Evolutionary conservation across 2,113 vertebrate genomes (phyloP), one percentile per base, ranked within the genome.

Genomic region (Dicrurus megarhynchus): DNA sequence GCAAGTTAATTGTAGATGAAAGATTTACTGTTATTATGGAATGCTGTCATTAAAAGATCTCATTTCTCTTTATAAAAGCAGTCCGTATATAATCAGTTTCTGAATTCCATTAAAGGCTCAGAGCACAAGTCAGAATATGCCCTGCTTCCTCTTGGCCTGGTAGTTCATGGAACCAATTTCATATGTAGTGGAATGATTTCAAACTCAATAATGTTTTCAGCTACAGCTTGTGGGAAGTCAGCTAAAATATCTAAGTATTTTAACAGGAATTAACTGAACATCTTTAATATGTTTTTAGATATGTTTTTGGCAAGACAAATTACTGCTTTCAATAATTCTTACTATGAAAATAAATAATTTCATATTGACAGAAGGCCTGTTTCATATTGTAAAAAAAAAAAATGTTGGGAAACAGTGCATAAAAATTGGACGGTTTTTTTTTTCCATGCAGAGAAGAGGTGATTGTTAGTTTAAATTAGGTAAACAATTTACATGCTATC

Each of bases 371-470:
- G 44, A 95, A 84, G 6, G 10, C 23, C 49, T 77, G 24, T 49
- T 90, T 80, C 17, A 27, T 85, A 53, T 42, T 7, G 52, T 39
- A 39, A 39, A 39, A 49, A 50, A 49, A 87, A 74, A 37, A 49
- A 50, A 49, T 18, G 3, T 53, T 75, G 46, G 9, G 35, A 84
- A 87, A 47, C 28, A 42, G 15, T 63, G 14, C 17, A 10, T 49
- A 56, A 71, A 75, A 33, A 19, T 12, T 9, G 6, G 4, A 5
- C 1, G 1, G 6, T 0, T 2, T 10, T 69, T 39, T 46, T 61
- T 61, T 35, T 33, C 6, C 23, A 24, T 70, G 23, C 33, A 41
- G 59, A 42, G 12, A 73, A 56, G 59, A 90, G 10, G 8, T 47
- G 6, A 46, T 65, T 1, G 0, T 37, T 74, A 73, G 7, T 57